phyloP scores from a whole-genome alignment of 2,113 vertebrate genomes.

The Hippopotamus amphibius region DNA sequence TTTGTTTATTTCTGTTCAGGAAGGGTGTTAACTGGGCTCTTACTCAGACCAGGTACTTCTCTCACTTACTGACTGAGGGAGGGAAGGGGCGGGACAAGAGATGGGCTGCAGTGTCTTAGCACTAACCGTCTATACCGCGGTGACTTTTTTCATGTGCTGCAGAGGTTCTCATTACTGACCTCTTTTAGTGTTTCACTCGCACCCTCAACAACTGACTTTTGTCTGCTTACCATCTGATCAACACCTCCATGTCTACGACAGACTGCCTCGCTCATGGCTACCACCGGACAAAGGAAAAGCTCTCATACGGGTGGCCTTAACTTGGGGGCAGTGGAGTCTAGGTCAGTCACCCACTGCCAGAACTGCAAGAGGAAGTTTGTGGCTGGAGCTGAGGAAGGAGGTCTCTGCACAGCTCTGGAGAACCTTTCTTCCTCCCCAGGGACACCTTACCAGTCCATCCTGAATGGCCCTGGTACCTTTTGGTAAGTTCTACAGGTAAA shows the following conservation, averaged over 20 bases:
- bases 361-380: background rate
- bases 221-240: background rate
- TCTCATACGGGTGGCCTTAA: background rate
- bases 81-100: background rate
- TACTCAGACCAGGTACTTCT: slow-evolving; percentile 11
- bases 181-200: background rate
- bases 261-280: background rate
- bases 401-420: background rate
- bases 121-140: background rate
- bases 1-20: slow-evolving; percentile 69
- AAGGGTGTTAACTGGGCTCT: slow-evolving; percentile 59
- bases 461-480: background rate
- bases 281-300: background rate
- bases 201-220: background rate
- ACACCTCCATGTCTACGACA: background rate
- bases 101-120: background rate
- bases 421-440: background rate
- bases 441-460: background rate
- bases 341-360: background rate
- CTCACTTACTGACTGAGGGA: background rate
- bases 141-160: background rate
- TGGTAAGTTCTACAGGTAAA: background rate
- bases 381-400: background rate
- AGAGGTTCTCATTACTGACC: background rate
- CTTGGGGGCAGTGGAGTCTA: background rate